These are phyloP conservation scores for Picathartes gymnocephalus DNA, from an alignment of 2,113 vertebrate species.

Conservation along the genomic window DNA sequence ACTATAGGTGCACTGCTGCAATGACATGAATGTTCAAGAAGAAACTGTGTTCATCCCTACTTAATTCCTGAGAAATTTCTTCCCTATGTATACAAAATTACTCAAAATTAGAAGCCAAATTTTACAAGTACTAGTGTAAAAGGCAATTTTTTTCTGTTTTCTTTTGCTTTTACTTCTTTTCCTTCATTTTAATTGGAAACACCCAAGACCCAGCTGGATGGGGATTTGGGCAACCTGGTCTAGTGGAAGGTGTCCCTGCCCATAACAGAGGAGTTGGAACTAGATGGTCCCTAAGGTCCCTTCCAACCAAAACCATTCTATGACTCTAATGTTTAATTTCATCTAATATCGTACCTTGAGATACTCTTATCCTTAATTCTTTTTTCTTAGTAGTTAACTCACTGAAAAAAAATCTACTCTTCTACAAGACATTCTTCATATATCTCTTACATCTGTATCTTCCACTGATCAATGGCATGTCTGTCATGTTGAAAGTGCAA, in stretches of 20 bases:
- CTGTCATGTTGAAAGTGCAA: not conserved
- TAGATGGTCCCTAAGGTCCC: too few relatives aligned
- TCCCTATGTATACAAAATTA: not conserved
- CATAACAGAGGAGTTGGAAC: not conserved
- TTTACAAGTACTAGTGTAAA: not conserved
- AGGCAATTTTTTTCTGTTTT: not conserved
- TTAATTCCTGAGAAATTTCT: not conserved
- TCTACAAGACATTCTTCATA: not conserved
- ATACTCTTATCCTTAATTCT: not conserved
- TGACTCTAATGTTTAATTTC: not conserved
- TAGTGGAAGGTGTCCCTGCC: too few relatives aligned
- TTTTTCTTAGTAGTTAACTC: not conserved
- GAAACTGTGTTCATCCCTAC: not conserved
- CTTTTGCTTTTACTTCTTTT: not conserved
- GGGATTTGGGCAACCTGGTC: not conserved
- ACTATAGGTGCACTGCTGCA: not conserved
- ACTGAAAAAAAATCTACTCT: not conserved
- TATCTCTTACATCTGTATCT: not conserved
- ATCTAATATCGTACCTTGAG: not conserved
- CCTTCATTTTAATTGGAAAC: not conserved
- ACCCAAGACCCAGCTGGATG: too few relatives aligned
- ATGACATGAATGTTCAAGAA: not conserved
- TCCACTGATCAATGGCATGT: not conserved
- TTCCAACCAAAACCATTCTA: not conserved
- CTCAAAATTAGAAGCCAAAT: not conserved